A percentile compares a stretch with the other conserved stretches of the same genome.
phyloP scores from a whole-genome alignment of 2,113 vertebrate species.

The Myotis yumanensis region DNA sequence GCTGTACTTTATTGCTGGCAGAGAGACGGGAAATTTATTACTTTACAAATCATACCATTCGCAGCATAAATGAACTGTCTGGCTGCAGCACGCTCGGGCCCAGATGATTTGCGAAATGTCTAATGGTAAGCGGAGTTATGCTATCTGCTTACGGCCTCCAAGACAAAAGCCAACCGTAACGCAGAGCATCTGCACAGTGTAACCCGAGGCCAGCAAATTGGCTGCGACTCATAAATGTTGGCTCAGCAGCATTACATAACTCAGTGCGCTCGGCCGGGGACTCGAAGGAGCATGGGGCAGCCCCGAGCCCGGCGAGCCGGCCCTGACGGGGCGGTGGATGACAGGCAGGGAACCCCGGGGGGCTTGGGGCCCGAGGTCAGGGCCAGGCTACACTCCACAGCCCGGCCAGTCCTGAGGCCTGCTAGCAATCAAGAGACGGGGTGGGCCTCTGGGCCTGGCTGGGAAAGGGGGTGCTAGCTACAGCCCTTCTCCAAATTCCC shows the following conservation, averaged over 20 bases:
- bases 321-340: conserved; percentile 36
- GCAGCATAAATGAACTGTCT: conserved; percentile 80
- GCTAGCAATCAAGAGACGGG: conserved; percentile 62
- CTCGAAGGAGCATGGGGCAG: conserved; percentile 23
- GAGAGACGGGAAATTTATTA: conserved; percentile 82
- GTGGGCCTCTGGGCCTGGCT: background rate
- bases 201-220: conserved; percentile 81
- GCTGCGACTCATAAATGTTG: conserved; percentile 78
- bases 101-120: conserved; percentile 77
- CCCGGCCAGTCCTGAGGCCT: conserved; percentile 41
- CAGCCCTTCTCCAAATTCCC: background rate
- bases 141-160: conserved; percentile 79
- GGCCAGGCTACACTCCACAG: conserved; percentile 17
- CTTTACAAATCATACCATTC: conserved; percentile 81
- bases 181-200: conserved; percentile 82
- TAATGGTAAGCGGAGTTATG: conserved; percentile 70
- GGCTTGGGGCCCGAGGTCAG: conserved; percentile 29
- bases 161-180: conserved; percentile 80
- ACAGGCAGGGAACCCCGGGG: background rate
- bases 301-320: background rate
- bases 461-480: background rate
- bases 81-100: conserved; percentile 69
- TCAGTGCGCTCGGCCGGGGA: conserved; percentile 44
- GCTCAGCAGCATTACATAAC: conserved; percentile 56
- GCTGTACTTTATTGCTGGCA: conserved; percentile 78